These are phyloP conservation scores for Montifringilla adamsi DNA, from an alignment of 2,113 vertebrate species.

Conservation along the genomic window DNA sequence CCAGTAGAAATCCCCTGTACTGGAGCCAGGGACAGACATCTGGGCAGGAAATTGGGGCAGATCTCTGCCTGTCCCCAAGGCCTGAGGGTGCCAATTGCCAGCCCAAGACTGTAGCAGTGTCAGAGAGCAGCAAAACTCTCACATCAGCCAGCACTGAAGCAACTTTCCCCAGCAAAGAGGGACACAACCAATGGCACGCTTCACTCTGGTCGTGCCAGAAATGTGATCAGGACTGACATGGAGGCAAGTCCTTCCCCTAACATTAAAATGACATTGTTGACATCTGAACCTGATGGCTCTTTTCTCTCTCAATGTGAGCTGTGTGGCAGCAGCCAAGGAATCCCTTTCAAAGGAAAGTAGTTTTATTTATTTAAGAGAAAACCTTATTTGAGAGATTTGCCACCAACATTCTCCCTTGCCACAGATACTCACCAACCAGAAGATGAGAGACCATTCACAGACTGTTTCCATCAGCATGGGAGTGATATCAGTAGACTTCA, in stretches of 20 bases:
- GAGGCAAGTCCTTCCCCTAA: neutral
- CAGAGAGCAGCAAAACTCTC: neutral
- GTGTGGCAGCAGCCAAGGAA: neutral
- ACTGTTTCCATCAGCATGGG: neutral
- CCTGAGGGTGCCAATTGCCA: neutral
- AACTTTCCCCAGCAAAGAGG: neutral
- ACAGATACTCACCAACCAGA: neutral
- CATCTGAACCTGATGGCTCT: neutral
- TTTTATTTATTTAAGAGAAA: conserved; percentile 11
- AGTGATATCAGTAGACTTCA: neutral
- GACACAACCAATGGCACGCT: neutral
- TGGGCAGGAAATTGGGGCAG: neutral
- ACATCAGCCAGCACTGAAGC: accelerated
- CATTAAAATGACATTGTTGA: neutral
- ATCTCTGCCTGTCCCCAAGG: neutral
- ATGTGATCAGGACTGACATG: neutral
- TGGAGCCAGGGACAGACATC: neutral
- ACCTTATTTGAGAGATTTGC: neutral
- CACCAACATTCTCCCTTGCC: neutral
- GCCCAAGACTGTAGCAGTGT: accelerated
- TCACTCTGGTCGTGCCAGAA: neutral
- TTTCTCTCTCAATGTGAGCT: neutral
- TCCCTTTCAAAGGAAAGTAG: neutral
- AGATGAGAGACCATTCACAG: neutral
- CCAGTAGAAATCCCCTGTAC: neutral